These are phyloP conservation scores for Scaptomyza parva DNA, from an alignment of 2,888 invertebrate genomes.

Conservation along the genomic window DNA sequence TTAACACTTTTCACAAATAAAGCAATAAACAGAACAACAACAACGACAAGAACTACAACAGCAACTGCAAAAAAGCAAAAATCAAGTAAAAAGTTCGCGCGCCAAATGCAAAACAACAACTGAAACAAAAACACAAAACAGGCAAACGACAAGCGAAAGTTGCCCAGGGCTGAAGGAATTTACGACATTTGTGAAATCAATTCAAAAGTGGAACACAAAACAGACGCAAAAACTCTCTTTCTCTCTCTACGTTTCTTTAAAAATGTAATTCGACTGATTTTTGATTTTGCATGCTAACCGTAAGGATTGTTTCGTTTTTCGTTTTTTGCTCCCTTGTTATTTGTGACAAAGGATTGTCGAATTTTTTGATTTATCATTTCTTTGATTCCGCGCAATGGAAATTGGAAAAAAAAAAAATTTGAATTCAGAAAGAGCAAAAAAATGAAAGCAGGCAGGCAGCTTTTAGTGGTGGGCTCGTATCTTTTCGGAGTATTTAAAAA, in stretches of 20 bases:
- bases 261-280: constrained; percentile 32
- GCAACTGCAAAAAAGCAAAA: too few relatives aligned
- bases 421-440: neutral
- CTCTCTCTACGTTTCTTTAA: too few relatives aligned
- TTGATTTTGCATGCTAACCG: constrained; percentile 33
- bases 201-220: constrained; percentile 69
- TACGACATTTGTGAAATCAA: constrained; percentile 78
- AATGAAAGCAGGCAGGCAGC: neutral
- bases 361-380: constrained; percentile 59
- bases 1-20: constrained; percentile 64
- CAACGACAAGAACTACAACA: constrained; percentile 38
- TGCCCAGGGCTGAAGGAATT: constrained; percentile 69
- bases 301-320: constrained; percentile 4
- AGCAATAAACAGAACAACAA: constrained; percentile 36
- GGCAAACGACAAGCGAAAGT: constrained; percentile 64
- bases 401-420: too few relatives aligned
- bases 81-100: constrained; percentile 23
- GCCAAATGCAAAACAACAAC: constrained; percentile 55
- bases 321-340: constrained; percentile 13
- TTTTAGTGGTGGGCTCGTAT: constrained; percentile 15
- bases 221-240: constrained; percentile 17
- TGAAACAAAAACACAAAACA: constrained; percentile 38
- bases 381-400: constrained; percentile 3
- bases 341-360: constrained; percentile 32
- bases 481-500: constrained; percentile 25